Evolutionary conservation across 1,140 invertebrate genomes (phyloP).

Genomic region (Calliphora vicina): DNA sequence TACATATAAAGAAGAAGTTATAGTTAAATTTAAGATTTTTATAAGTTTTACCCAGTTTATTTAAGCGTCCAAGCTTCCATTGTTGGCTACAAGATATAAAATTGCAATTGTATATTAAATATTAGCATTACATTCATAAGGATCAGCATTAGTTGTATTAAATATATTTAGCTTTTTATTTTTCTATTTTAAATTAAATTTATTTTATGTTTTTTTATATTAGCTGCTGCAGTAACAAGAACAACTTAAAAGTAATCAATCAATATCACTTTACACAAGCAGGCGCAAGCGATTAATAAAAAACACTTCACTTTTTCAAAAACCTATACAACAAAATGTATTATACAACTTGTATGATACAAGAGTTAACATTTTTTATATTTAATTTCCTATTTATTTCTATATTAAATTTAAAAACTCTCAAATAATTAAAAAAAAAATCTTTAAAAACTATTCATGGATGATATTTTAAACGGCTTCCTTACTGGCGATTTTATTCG

Average conservation of each 20-base stretch:
- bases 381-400: too few species aligned
- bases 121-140: conserved; percentile 20
- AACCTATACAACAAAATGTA: too few species aligned
- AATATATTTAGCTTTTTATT: background rate
- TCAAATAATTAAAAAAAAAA: too few species aligned
- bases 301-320: too few species aligned
- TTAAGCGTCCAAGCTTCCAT: conserved; percentile 65
- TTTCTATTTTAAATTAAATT: background rate
- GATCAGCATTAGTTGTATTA: background rate
- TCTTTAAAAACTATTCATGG: too few species aligned
- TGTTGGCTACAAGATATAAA: conserved; percentile 59
- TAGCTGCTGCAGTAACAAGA: background rate
- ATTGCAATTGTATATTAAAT: conserved; percentile 49
- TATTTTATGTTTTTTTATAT: background rate
- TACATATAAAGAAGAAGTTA: background rate
- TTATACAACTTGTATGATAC: too few species aligned
- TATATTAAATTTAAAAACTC: too few species aligned
- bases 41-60: conserved; percentile 62
- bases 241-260: background rate
- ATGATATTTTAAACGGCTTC: too few species aligned
- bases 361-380: too few species aligned
- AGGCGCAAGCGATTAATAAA: too few species aligned
- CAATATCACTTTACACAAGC: too few species aligned
- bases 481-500: too few species aligned
- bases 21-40: conserved; percentile 23